These are phyloP conservation scores for Drosophila miranda DNA, from an alignment of 1,140 invertebrate genomes.

Conservation along the genomic window DNA sequence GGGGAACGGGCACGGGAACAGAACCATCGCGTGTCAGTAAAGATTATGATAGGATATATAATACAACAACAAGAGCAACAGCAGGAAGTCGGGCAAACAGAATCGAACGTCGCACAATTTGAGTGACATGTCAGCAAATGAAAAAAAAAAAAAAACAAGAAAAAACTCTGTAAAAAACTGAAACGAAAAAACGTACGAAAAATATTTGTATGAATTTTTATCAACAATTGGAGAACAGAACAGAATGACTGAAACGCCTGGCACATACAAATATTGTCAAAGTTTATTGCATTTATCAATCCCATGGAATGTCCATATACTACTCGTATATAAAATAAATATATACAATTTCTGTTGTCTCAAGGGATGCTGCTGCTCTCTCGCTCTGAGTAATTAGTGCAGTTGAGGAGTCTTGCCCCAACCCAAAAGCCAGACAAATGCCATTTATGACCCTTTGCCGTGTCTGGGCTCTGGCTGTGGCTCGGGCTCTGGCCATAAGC, in stretches of 20 bases:
- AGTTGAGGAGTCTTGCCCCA: constrained; percentile 30
- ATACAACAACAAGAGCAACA: constrained; percentile 46
- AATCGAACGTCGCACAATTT: constrained; percentile 67
- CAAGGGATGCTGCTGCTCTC: constrained; percentile 23
- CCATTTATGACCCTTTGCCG: constrained; percentile 29
- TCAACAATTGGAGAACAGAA: constrained; percentile 25
- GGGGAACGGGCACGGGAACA: constrained; percentile 8
- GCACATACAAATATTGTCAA: constrained; percentile 61
- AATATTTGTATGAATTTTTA: constrained; percentile 64
- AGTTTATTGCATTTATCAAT: constrained; percentile 74
- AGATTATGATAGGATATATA: constrained; percentile 77
- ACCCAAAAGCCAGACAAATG: constrained; percentile 45
- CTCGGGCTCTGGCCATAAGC: constrained; percentile 12
- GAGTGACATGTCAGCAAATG: constrained; percentile 65
- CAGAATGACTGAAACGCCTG: constrained; percentile 41
- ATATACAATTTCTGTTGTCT: neutral
- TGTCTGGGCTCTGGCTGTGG: constrained; percentile 1
- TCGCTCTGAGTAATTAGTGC: constrained; percentile 41
- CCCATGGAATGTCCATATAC: constrained; percentile 4
- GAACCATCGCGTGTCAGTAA: constrained; percentile 70
- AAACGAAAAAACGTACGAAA: constrained; percentile 20
- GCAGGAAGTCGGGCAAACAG: constrained; percentile 51
- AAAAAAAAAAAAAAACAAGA: constrained; percentile 9
- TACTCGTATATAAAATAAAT: neutral
- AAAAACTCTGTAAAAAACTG: constrained; percentile 13